Conservation (phyloP, 2,113 vertebrate genomes). For the Dicerorhinus sumatrensis region DNA sequence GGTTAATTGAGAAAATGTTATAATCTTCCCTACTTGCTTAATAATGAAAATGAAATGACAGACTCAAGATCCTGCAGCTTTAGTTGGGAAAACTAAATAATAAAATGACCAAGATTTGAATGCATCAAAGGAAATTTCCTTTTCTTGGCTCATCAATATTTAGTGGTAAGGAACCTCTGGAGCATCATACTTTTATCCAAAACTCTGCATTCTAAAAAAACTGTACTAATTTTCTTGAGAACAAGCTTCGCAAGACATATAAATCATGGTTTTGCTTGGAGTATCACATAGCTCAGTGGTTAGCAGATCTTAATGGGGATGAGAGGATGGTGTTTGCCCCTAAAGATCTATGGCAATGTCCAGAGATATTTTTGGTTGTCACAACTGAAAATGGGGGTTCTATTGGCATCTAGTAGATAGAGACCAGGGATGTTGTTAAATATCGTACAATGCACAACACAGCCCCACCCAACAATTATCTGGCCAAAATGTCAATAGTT, state of each 20-base stretch:
- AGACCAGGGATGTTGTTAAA: not conserved
- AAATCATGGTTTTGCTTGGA: not conserved
- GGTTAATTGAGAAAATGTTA: not conserved
- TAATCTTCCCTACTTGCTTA: not conserved
- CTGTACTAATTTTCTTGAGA: not conserved
- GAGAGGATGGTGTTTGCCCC: not conserved
- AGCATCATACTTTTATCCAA: not conserved
- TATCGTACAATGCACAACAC: not conserved
- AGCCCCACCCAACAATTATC: not conserved
- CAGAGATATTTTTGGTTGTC: not conserved
- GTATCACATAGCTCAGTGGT: not conserved
- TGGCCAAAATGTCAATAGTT: not conserved
- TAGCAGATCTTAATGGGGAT: not conserved
- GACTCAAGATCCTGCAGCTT: not conserved
- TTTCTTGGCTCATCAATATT: not conserved
- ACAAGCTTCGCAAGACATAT: not conserved
- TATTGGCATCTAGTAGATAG: not conserved
- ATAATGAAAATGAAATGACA: not conserved
- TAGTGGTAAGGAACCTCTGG: not conserved
- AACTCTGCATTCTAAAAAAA: not conserved
- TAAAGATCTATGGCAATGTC: not conserved
- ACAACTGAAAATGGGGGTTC: not conserved
- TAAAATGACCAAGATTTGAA: not conserved
- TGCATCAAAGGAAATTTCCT: not conserved
- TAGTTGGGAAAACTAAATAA: not conserved